Evolutionary conservation across 2,113 vertebrate species (phyloP).

Genomic region (Panurus biarmicus): DNA sequence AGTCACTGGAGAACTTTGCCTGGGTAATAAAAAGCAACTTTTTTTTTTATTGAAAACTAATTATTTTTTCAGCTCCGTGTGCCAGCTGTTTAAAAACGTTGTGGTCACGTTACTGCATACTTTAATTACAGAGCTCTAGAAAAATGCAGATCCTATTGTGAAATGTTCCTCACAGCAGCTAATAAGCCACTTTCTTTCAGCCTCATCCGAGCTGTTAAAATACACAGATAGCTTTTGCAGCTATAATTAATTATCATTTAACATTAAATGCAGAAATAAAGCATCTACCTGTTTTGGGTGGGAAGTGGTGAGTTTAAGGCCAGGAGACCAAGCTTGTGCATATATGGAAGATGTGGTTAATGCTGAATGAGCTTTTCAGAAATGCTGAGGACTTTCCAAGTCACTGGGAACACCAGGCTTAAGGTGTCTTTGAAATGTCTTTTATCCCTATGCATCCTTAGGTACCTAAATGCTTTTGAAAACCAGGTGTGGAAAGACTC

Average conservation of each 20-base stretch:
- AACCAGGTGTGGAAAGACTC: not conserved
- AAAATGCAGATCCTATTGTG: constrained; percentile 59
- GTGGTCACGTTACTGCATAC: constrained; percentile 61
- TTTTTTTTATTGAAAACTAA: constrained; percentile 76
- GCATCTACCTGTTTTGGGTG: not conserved
- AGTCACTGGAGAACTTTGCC: constrained; percentile 74
- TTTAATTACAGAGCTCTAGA: constrained; percentile 64
- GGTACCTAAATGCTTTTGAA: not conserved
- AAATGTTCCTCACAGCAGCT: constrained; percentile 36
- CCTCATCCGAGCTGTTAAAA: constrained; percentile 19
- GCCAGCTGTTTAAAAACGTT: constrained; percentile 71
- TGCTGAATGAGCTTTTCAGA: not conserved
- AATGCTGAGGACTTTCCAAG: not conserved
- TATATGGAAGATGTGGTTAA: not conserved
- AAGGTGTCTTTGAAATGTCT: not conserved
- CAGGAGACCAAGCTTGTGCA: not conserved
- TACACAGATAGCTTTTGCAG: not conserved
- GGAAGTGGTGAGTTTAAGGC: not conserved
- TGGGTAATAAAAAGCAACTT: constrained; percentile 74
- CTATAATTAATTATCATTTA: constrained; percentile 25
- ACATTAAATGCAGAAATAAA: not conserved
- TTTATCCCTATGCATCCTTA: not conserved
- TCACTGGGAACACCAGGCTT: not conserved
- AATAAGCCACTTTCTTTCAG: constrained; percentile 21
- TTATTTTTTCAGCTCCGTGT: constrained; percentile 71